Percentiles rank a stretch among this genome's conserved stretches.
phyloP scores from a whole-genome alignment of 2,797 vertebrate genomes.

The Micrastur ruficollis region DNA sequence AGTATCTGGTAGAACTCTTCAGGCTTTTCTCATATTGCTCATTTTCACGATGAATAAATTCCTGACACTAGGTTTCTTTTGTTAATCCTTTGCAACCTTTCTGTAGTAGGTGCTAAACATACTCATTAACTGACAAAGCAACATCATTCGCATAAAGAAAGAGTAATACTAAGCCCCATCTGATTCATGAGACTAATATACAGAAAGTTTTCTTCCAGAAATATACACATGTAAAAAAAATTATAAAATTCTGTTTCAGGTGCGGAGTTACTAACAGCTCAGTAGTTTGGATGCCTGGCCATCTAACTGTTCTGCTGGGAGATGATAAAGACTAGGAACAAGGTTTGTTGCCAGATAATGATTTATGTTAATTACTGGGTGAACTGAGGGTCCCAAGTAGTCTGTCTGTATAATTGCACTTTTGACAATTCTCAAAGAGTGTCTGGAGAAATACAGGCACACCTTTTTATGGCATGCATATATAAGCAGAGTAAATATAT shows the following conservation, averaged over 20 bases:
- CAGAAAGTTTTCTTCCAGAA: neutral
- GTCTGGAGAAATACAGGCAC: neutral
- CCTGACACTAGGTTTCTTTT: neutral
- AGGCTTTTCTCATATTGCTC: neutral
- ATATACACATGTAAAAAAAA: neutral
- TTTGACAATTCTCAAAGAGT: neutral
- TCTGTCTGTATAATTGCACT: conserved; percentile 5
- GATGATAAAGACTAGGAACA: neutral
- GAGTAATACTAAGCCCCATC: neutral
- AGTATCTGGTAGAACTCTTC: neutral
- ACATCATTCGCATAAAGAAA: neutral
- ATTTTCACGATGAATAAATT: neutral
- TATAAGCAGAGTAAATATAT: neutral
- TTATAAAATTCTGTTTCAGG: neutral
- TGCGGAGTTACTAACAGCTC: neutral
- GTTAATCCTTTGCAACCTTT: neutral
- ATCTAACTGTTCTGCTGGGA: neutral
- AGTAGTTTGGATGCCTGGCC: neutral
- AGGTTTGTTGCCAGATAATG: neutral
- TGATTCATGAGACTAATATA: neutral
- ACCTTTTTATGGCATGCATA: neutral
- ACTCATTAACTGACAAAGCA: neutral
- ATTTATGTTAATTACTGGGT: conserved; percentile 27
- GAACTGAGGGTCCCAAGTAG: neutral
- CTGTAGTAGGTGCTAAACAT: neutral